phyloP scores from a whole-genome alignment of 1,140 invertebrate genomes.

The Achroia grisella region DNA sequence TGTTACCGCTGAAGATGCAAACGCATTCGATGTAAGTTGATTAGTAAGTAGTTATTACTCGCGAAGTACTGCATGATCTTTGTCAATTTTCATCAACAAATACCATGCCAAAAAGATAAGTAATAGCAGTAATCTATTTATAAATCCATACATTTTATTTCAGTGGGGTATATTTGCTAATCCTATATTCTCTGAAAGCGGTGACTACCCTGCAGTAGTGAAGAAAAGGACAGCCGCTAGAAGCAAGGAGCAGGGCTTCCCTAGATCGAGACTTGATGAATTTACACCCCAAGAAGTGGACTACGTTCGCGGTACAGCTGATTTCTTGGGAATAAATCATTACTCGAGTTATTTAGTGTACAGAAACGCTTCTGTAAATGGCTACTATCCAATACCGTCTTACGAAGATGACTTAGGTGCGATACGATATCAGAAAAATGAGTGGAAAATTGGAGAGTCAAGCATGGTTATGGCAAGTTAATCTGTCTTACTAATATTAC shows the following conservation, averaged over 20 bases:
- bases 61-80: too few relatives aligned
- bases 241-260: conserved; percentile 59
- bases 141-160: conserved; percentile 20
- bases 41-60: too few relatives aligned
- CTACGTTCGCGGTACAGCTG: conserved; percentile 55
- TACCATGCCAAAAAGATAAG: too few relatives aligned
- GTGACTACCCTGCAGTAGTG: conserved; percentile 76
- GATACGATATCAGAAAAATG: conserved; percentile 17
- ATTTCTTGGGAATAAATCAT: conserved; percentile 77
- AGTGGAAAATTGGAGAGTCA: conserved; percentile 25
- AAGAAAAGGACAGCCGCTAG: conserved; percentile 70
- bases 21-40: background rate
- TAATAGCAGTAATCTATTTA: too few relatives aligned
- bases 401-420: conserved; percentile 29
- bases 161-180: conserved; percentile 53
- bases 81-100: too few relatives aligned
- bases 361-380: conserved; percentile 30
- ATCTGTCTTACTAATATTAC: too few relatives aligned
- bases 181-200: conserved; percentile 74
- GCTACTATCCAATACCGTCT: conserved; percentile 27
- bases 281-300: conserved; percentile 44
- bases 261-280: conserved; percentile 49
- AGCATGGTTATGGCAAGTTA: conserved; percentile 20
- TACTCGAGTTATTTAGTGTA: conserved; percentile 65
- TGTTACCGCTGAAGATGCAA: background rate